Evolutionary conservation across 2,888 invertebrate genomes (phyloP).

Genomic region (Steinernema hermaphroditum): DNA sequence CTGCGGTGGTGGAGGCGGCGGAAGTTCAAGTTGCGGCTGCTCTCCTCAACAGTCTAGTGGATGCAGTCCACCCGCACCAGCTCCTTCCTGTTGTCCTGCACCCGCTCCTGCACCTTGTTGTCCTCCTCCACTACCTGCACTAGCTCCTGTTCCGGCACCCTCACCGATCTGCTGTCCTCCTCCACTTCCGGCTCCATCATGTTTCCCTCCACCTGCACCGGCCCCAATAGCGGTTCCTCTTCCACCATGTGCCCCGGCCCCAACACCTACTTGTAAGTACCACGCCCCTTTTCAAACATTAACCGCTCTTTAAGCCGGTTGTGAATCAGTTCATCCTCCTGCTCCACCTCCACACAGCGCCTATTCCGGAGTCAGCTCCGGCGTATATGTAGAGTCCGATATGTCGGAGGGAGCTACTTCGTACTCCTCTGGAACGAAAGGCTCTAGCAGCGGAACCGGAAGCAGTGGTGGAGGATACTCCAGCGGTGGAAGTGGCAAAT

Average conservation of each 20-base stretch:
- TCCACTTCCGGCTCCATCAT: neutral
- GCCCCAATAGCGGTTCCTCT: neutral
- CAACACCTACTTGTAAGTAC: neutral
- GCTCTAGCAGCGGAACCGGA: neutral
- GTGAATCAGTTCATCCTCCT: neutral
- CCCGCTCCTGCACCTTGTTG: neutral
- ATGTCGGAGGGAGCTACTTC: neutral
- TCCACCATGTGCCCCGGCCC: neutral
- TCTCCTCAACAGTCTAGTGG: neutral
- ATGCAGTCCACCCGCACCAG: neutral
- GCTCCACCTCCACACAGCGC: constrained; percentile 3
- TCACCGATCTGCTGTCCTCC: no score
- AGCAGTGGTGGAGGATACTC: neutral
- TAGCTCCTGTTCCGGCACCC: neutral
- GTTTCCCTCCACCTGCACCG: neutral
- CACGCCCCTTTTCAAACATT: no score
- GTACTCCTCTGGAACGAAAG: constrained; percentile 5
- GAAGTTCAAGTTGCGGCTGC: neutral
- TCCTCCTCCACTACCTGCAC: neutral
- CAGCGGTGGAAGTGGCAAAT: neutral
- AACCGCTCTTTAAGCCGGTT: neutral
- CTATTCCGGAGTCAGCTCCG: neutral
- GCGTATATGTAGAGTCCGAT: neutral
- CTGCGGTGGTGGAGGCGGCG: neutral
- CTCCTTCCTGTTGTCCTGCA: neutral